Base-by-base conservation (phyloP, 2,797 vertebrate species). In the Spinibarbus caldwelli region DNA sequence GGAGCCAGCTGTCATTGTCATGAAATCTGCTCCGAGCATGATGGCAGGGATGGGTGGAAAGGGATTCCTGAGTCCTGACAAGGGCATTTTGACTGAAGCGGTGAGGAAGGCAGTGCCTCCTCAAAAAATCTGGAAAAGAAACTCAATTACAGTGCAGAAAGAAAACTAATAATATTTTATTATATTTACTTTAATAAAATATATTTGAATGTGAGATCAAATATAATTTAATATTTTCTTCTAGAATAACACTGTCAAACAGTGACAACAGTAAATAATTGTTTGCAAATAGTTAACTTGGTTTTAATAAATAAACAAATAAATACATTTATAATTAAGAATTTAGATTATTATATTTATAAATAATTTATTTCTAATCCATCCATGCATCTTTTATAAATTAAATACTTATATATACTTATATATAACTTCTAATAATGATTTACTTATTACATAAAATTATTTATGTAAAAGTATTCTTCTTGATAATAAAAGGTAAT, bases 1-100 rank as follows among this genome's bases (percentile, higher is more conserved):
- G 49, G 19, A 84, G 38, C 64, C 83, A 84, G 67, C 52, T 85
- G 83, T 72, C 76, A 62, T 71, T 45, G n/a, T 43, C 66, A 47
- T 54, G 34, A 76, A 67, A 75, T 36, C 72, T 49, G 57, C 59
- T 52, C 15, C 14, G 31, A 83, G 59, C 45, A 77, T 43, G 83
- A 14, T 15, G 77, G 52, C 72, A 38, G 79, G 78, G 12, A 73
- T 72, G 70, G 41, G 23, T 64, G 57, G 23, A 66, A 36, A 52
- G 29, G 21, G 41, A 41, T 29, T 21, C 26, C 77, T 47, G 15
- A 19, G 14, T 21, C n/a, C 77, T 78, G 36, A 41, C 15, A 43
- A 14, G 31, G 17, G 47, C 9, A 1, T 52, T 52, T 23, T 7
- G 17, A 75, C 19, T 12, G 2, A 21, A 52, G 29, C 14, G 8